Evolutionary conservation across 2,113 vertebrate genomes (phyloP), one percentile per base, ranked within the genome.

Genomic region (Acrocephalus kingi): DNA sequence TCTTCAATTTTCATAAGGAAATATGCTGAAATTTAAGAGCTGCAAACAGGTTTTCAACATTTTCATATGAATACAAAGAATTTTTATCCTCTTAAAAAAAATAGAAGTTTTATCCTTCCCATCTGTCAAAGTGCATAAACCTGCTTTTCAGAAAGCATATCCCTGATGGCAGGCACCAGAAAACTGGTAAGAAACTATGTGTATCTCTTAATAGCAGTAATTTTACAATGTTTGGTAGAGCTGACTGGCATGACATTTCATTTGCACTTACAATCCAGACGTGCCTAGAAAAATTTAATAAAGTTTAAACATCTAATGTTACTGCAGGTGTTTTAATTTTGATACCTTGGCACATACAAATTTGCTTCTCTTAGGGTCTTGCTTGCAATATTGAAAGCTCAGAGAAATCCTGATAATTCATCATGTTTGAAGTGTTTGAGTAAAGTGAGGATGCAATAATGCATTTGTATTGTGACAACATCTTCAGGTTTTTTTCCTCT

Each of bases 1-100:
- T 83, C 67, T 85, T 95, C 59, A 72, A 48, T 82, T 91, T 96
- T 94, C 59, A 81, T 85, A 79, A 25, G 51, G 75, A 72, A 94
- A 90, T 97, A 76, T 89, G 58, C 20, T 92, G 88, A 89, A 93
- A 96, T 95, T 78, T 85, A 85, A 97, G 95, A 96, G 43, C 61
- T 75, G 56, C 81, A 39, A 48, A 94, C 56, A 85, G 35, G 18
- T 45, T 94, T 96, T 94, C 78, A 89, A 10, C 49, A 45, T 90
- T 91, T 90, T 96, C 22, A 22, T 91, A 84, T 35, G 33, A 85
- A 75, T 67, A 78, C 56, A 87, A 90, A 94, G 55, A n/a, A 63
- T 67, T 54, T 89, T 94, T 43, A 21, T 37, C 33, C 77, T 92
- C 45, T 90, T 73, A 28, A 51, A 74, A 35, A 43, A 56, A 27